phyloP scores from a whole-genome alignment of 1,140 invertebrate genomes.

The Vanessa atalanta region DNA sequence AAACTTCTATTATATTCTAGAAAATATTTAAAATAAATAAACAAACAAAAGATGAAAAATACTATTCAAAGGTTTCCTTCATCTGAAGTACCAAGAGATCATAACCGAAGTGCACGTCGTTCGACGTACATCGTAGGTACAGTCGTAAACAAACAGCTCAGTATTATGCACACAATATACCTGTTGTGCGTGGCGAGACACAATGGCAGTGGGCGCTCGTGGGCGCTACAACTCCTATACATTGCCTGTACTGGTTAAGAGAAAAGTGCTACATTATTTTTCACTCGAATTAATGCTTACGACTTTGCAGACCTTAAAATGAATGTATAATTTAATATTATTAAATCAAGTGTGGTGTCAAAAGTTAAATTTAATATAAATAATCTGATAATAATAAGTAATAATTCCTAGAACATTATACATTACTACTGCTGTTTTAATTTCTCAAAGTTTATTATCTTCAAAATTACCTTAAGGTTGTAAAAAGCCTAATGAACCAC shows the following conservation, averaged over 20 bases:
- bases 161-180: conserved; percentile 38
- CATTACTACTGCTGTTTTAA: too few species aligned
- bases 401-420: too few species aligned
- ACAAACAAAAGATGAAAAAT: background rate
- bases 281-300: background rate
- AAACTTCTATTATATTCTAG: too few species aligned
- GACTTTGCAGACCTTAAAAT: background rate
- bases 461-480: too few species aligned
- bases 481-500: too few species aligned
- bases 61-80: conserved; percentile 1
- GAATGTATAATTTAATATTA: background rate
- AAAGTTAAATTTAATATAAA: too few species aligned
- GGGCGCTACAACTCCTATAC: conserved; percentile 37
- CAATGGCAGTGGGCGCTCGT: conserved; percentile 44
- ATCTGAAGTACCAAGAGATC: conserved; percentile 31
- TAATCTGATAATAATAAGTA: too few species aligned
- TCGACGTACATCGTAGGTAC: conserved; percentile 23
- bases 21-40: background rate
- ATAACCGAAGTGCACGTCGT: conserved; percentile 28
- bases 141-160: conserved; percentile 39
- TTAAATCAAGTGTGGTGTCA: background rate
- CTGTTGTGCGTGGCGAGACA: conserved; percentile 30
- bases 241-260: conserved; percentile 22
- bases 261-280: conserved; percentile 18
- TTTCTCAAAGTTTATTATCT: too few species aligned